Evolutionary conservation across 2,113 vertebrate species (phyloP), one percentile per base, ranked within the genome.

Genomic region (Limanda limanda): DNA sequence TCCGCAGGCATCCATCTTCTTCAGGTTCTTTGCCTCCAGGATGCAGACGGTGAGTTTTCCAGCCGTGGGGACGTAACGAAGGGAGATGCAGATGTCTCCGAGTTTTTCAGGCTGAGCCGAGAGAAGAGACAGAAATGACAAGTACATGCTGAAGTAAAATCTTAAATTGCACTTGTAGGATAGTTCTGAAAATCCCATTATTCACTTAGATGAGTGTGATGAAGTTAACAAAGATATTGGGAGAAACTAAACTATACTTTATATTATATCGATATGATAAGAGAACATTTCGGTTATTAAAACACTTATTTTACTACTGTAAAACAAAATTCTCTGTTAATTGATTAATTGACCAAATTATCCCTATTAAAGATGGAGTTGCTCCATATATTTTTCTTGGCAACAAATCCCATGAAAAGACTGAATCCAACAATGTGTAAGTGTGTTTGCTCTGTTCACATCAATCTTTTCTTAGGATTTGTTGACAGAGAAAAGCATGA

Each of bases 1-100:
- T 71, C 98, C 97, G 0, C 98, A 98, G 0, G 99, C 98, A 1
- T 99, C 98, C 98, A 99, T 99, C 94, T 99, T 99, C 94, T 99
- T 99, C 81, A 99, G 94, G 90, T 99, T 99, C 94, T 99, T 99
- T 79, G 98, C 98, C 83, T 99, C 98, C 88, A 99, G 94, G 88
- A 99, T 99, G 89, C 97, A 98, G 86, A 99, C 97, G 0, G 98
- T 99, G 82, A 99, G 96, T 78, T 99, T 99, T 13, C 98, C 98
- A 0, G 98, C 98, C 0, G 98, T 99, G 73, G 98, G 98, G 76
- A 99, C 98, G 0, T 99, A 99, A 68, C 98, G 97, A 3, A 99
- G 94, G 8, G 98, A 99, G 81, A 97, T 98, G 92, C 98, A 99
- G 90, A 99, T 99, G 75, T 99, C 98, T 12, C 98, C 98, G 1